These are phyloP conservation scores for Acomys russatus DNA, from an alignment of 2,797 vertebrate genomes.

Conservation along the genomic window DNA sequence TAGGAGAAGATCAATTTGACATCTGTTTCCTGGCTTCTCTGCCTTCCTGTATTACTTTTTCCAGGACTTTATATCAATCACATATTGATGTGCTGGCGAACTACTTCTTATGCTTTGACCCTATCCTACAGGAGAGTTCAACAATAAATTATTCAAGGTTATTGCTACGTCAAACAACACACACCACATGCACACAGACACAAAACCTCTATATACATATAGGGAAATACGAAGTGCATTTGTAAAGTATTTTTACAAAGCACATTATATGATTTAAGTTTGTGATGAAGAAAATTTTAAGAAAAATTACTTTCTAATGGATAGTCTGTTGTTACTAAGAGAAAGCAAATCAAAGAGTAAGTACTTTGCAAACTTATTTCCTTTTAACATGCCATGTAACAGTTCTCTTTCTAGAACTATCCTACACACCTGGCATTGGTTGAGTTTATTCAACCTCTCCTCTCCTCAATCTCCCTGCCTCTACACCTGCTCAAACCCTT, in stretches of 20 bases:
- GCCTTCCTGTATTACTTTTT: background rate
- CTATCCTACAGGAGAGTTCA: background rate
- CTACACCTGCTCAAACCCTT: background rate
- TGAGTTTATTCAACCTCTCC: background rate
- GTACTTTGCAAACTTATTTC: background rate
- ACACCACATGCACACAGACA: background rate
- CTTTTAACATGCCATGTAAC: background rate
- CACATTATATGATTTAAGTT: background rate
- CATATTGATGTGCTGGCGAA: background rate
- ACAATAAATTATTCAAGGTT: background rate
- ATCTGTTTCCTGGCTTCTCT: conserved; percentile 5
- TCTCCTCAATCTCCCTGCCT: background rate
- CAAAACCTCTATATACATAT: too few species aligned
- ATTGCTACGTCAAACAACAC: background rate
- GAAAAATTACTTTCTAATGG: background rate
- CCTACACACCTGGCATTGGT: background rate
- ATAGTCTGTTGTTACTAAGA: background rate
- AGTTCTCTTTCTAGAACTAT: background rate
- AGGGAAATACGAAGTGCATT: background rate
- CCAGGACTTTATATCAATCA: background rate
- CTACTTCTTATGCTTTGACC: background rate
- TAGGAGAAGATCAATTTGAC: conserved; percentile 15
- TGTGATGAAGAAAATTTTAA: background rate
- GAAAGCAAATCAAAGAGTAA: background rate
- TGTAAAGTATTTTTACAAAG: background rate